Percentiles rank a stretch among this genome's conserved stretches.
Evolutionary conservation across 2,113 vertebrate species (phyloP).

Genomic region (Amblyornis subalaris): DNA sequence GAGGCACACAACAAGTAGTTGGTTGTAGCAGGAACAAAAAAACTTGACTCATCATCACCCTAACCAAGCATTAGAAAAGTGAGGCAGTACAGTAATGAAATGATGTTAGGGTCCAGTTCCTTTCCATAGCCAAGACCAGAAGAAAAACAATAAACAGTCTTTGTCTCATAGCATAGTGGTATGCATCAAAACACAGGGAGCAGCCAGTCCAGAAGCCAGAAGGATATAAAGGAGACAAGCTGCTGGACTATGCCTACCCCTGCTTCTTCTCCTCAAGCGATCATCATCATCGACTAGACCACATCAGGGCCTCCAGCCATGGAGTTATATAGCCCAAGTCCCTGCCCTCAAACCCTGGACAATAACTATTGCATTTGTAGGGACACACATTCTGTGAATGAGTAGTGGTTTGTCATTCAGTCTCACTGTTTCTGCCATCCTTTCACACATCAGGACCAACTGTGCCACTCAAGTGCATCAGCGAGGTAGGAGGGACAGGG

Average conservation of each 20-base stretch:
- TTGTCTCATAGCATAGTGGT: neutral
- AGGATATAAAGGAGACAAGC: neutral
- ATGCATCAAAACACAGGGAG: neutral
- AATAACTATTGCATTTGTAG: neutral
- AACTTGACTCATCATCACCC: neutral
- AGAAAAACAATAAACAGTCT: neutral
- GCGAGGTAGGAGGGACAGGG: accelerated
- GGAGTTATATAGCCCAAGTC: neutral
- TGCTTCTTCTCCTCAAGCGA: neutral
- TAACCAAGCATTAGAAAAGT: neutral
- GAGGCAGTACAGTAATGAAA: neutral
- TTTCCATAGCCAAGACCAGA: neutral
- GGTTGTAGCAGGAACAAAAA: neutral
- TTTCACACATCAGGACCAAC: neutral
- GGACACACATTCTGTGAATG: neutral
- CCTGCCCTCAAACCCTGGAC: neutral
- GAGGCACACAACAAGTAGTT: neutral
- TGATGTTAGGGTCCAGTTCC: neutral
- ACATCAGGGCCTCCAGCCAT: neutral
- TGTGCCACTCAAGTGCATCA: neutral
- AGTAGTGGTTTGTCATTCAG: neutral
- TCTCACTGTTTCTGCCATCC: neutral
- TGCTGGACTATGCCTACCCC: neutral
- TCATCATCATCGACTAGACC: neutral
- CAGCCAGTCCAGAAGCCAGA: neutral